A percentile compares a stretch with the other conserved stretches of the same genome.
Evolutionary conservation across 2,888 invertebrate species (phyloP).

Genomic region (Platypus cylindrus): DNA sequence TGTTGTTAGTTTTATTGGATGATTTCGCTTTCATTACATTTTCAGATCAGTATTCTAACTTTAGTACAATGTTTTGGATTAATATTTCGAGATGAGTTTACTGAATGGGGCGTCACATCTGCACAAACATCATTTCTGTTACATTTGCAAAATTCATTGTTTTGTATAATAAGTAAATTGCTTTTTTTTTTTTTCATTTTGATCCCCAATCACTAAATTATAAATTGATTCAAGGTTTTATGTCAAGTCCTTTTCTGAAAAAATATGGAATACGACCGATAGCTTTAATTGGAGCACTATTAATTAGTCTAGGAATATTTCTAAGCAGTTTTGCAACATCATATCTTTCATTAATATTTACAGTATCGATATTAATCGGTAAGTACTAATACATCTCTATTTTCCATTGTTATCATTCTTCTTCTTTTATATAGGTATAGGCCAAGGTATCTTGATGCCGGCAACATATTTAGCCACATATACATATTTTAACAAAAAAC

Average conservation of each 20-base stretch:
- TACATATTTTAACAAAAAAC: slow-evolving; percentile 37
- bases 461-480: slow-evolving; percentile 37
- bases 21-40: slow-evolving; percentile 8
- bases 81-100: slow-evolving; percentile 32
- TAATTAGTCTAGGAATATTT: slow-evolving; percentile 34
- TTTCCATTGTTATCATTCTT: too few relatives aligned
- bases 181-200: not conserved
- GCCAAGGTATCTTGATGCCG: slow-evolving; percentile 36
- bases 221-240: slow-evolving; percentile 28
- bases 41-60: slow-evolving; percentile 32
- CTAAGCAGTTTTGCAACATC: slow-evolving; percentile 33
- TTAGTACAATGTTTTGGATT: slow-evolving; percentile 36
- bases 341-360: slow-evolving; percentile 32
- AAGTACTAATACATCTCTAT: too few relatives aligned
- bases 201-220: not conserved
- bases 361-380: slow-evolving; percentile 31
- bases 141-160: slow-evolving; percentile 34
- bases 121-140: slow-evolving; percentile 34
- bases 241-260: slow-evolving; percentile 36
- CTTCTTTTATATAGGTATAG: slow-evolving; percentile 32
- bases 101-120: slow-evolving; percentile 28
- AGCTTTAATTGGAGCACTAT: slow-evolving; percentile 31
- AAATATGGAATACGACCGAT: slow-evolving; percentile 33
- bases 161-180: slow-evolving; percentile 20
- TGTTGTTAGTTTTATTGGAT: too few relatives aligned